phyloP scores from a whole-genome alignment of 2,797 vertebrate genomes.

The Aphelocoma californica region DNA sequence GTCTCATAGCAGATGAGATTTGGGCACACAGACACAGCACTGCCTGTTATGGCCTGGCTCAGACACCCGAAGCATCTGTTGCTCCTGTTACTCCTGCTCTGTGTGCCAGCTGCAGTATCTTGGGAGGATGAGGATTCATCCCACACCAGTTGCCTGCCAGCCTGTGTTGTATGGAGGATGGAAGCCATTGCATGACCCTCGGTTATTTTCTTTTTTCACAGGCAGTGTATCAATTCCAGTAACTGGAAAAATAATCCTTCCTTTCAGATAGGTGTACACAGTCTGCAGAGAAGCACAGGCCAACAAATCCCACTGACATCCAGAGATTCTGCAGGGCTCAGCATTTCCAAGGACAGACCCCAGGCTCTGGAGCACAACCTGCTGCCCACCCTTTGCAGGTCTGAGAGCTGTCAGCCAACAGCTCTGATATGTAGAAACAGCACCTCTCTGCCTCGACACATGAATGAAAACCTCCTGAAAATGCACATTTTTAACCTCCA shows the following conservation, averaged over 20 bases:
- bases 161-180: not conserved
- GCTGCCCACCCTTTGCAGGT: not conserved
- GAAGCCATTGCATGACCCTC: not conserved
- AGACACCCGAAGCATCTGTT: not conserved
- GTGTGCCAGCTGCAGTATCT: not conserved
- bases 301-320: not conserved
- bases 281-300: not conserved
- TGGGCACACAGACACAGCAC: not conserved
- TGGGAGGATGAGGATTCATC: not conserved
- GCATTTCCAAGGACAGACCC: not conserved
- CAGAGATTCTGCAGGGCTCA: not conserved
- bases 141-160: not conserved
- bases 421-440: not conserved
- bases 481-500: not conserved
- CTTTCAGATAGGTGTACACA: not conserved
- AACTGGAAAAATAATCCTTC: not conserved
- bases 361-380: not conserved
- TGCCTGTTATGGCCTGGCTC: not conserved
- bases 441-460: accelerated
- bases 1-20: not conserved
- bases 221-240: not conserved
- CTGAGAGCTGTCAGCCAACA: not conserved
- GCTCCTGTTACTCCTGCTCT: not conserved
- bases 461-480: not conserved
- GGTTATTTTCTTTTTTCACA: not conserved